Conservation (phyloP, 2,888 invertebrate species). For the Drosophila barbarae region DNA sequence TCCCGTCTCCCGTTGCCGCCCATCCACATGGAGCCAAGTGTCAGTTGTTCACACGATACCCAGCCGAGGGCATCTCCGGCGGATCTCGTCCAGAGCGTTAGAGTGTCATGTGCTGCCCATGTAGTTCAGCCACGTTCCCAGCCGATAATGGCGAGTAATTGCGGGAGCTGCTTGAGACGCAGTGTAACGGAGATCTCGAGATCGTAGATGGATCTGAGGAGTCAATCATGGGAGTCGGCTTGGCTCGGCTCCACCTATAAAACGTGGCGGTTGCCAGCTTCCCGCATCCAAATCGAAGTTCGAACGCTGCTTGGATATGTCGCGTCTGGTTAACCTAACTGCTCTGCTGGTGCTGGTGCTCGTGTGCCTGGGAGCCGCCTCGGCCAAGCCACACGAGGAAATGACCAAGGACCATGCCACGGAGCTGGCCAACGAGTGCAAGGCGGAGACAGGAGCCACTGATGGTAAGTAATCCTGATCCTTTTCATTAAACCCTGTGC, state of each 20-base stretch:
- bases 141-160: slow-evolving; percentile 67
- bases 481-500: background rate
- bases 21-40: background rate
- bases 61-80: slow-evolving; percentile 68
- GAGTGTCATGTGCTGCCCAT: slow-evolving; percentile 72
- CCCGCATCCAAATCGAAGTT: slow-evolving; percentile 46
- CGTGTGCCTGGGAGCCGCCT: slow-evolving; percentile 17
- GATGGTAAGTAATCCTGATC: slow-evolving; percentile 64
- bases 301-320: slow-evolving; percentile 42
- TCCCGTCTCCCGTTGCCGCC: background rate
- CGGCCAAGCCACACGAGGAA: slow-evolving; percentile 57
- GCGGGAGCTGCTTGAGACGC: slow-evolving; percentile 40
- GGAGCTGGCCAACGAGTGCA: slow-evolving; percentile 67
- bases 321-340: slow-evolving; percentile 45
- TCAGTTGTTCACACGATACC: slow-evolving; percentile 58
- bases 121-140: slow-evolving; percentile 59
- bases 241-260: slow-evolving; percentile 40
- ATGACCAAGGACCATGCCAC: slow-evolving; percentile 60
- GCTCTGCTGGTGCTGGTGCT: slow-evolving; percentile 17
- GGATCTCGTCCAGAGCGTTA: slow-evolving; percentile 50
- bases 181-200: background rate
- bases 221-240: slow-evolving; percentile 8
- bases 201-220: slow-evolving; percentile 26
- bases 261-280: slow-evolving; percentile 30
- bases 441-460: slow-evolving; percentile 72